Evolutionary conservation across 2,888 invertebrate genomes (phyloP), one percentile per base, ranked within the genome.

Genomic region (Noctua fimbriata): DNA sequence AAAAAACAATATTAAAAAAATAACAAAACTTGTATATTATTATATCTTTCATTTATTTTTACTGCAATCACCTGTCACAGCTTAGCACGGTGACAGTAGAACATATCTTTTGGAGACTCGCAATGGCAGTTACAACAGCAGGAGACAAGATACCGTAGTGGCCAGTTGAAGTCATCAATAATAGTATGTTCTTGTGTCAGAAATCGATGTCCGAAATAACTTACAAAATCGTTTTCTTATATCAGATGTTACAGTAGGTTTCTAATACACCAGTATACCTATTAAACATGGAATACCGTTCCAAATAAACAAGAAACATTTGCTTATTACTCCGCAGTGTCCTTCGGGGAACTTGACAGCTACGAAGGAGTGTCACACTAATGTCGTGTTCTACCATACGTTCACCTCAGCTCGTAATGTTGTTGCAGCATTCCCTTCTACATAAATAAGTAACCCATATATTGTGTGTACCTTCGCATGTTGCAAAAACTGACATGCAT

Each of bases 271-370:
- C 55, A 3, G 60, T 60, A 6, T 58, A n/a, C 5, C 16, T 16
- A 16, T 60, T 16, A 2, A 63, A 32, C 7, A 70, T 65, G 5
- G 28, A 63, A 70, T n/a, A 49, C 16, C 3, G 5, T 73, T 58
- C 12, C 4, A 32, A 73, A 73, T 73, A 58, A 66, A 80, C 73
- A 79, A 80, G 49, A 67, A 21, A 41, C 80, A 49, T 73, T 81
- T 52, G 49, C 58, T 74, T 73, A 80, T 81, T 81, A 80, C 49
- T 49, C 28, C 7, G 36, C 32, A 5, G 1, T 24, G 79, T 81
- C 74, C 79, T 67, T 74, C n/a, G 79, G 79, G 79, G 52, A 60
- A 10, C 3, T 24, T 69, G 74, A 74, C 81, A 58, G 58, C 1
- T 44, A 44, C 49, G 9, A 74, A 44, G 49, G 74, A 74, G 74